A percentile compares a stretch with the other conserved stretches of the same genome.
Conservation (phyloP, 2,113 vertebrate genomes). For the Osmerus eperlanus region DNA sequence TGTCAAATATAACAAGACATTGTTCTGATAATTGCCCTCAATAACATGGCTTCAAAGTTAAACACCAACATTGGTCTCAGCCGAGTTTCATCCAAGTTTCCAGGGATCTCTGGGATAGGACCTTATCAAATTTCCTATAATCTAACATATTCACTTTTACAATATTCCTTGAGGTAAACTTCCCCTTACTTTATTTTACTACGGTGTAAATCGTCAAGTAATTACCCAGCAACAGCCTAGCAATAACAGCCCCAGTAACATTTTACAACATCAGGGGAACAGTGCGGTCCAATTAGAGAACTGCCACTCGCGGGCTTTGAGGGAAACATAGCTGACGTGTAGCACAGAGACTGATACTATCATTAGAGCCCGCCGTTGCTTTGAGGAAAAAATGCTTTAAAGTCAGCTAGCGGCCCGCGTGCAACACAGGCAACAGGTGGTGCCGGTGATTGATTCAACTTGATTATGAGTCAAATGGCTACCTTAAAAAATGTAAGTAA, state of each 20-base stretch:
- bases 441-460: conserved; percentile 44
- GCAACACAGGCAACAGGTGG: conserved; percentile 63
- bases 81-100: conserved; percentile 31
- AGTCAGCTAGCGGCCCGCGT: conserved; percentile 42
- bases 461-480: conserved; percentile 40
- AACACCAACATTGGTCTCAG: conserved; percentile 22
- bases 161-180: conserved; percentile 39
- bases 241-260: conserved; percentile 43
- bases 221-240: conserved; percentile 54
- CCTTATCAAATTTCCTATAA: conserved; percentile 35
- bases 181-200: conserved; percentile 43
- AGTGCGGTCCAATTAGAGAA: conserved; percentile 64
- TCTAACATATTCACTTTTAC: conserved; percentile 13
- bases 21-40: conserved; percentile 42
- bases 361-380: conserved; percentile 61
- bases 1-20: conserved; percentile 21
- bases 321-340: conserved; percentile 48
- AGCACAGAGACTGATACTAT: conserved; percentile 57
- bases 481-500: conserved; percentile 10
- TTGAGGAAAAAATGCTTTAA: conserved; percentile 63
- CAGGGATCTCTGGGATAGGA: conserved; percentile 16
- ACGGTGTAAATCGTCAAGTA: conserved; percentile 46
- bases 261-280: conserved; percentile 45
- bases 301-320: conserved; percentile 61
- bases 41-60: conserved; percentile 26